phyloP scores from a whole-genome alignment of 2,888 invertebrate species.

The Unio pictorum region DNA sequence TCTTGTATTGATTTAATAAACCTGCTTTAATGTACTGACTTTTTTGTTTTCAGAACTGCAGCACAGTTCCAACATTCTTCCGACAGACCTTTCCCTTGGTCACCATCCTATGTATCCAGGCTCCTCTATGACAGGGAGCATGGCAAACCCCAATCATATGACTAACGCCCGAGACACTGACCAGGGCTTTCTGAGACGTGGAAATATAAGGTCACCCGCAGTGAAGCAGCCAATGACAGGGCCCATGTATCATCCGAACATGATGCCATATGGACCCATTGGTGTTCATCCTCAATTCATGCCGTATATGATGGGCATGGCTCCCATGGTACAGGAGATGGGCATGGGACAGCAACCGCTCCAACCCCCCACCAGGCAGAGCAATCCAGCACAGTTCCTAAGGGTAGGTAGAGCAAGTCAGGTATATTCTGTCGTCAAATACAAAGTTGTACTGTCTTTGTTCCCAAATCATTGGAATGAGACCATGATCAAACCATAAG shows the following conservation, averaged over 20 bases:
- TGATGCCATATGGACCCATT: conserved; percentile 32
- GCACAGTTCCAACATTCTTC: conserved; percentile 78
- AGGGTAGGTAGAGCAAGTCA: too few species aligned
- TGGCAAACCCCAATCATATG: background rate
- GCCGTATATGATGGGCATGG: conserved; percentile 22
- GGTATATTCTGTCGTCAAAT: background rate
- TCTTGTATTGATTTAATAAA: background rate
- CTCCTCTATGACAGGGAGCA: conserved; percentile 1
- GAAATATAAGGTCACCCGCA: conserved; percentile 8
- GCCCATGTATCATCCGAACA: conserved; percentile 14
- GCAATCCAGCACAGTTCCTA: too few species aligned
- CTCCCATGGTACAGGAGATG: conserved; percentile 18
- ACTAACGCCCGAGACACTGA: conserved; percentile 2
- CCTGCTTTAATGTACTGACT: background rate
- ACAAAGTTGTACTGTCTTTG: too few species aligned
- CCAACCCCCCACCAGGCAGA: too few species aligned
- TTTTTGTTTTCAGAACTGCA: conserved; percentile 77
- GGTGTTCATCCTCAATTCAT: conserved; percentile 13
- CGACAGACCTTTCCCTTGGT: conserved; percentile 33
- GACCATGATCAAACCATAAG: too few species aligned
- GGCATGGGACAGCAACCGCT: conserved; percentile 7
- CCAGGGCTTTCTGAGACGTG: conserved; percentile 4
- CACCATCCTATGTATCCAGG: background rate
- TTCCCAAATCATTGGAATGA: too few species aligned
- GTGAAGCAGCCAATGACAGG: conserved; percentile 17